A percentile compares a stretch with the other conserved stretches of the same genome.
Evolutionary conservation across 1,140 invertebrate genomes (phyloP).

Genomic region (Bombus balteatus): DNA sequence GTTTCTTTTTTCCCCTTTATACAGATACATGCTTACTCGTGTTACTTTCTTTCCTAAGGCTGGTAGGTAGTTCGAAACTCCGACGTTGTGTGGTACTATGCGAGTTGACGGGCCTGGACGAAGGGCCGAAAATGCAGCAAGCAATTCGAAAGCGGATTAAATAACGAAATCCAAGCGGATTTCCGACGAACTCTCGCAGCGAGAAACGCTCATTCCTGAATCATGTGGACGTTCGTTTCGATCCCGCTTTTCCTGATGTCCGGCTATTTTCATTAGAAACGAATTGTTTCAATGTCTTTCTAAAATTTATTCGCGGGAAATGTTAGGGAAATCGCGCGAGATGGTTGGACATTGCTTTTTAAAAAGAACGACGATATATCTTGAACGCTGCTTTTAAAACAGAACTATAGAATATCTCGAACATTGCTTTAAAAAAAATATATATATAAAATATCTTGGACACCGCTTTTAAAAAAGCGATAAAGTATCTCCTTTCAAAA

Average conservation of each 20-base stretch:
- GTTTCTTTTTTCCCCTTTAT: background rate
- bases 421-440: no score
- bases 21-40: background rate
- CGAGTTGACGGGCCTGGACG: slow-evolving; percentile 1
- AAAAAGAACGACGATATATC: no score
- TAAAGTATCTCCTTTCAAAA: no score
- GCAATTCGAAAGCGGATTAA: slow-evolving; percentile 39
- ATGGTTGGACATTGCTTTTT: no score
- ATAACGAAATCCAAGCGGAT: slow-evolving; percentile 36
- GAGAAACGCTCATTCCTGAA: background rate
- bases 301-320: background rate
- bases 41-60: background rate
- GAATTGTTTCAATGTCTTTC: background rate
- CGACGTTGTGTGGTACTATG: background rate
- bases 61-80: background rate
- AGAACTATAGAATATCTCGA: no score
- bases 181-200: background rate
- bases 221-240: background rate
- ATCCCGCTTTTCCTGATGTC: background rate
- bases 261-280: background rate
- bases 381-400: no score
- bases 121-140: slow-evolving; percentile 2
- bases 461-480: no score
- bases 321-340: background rate
- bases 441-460: no score